Evolutionary conservation across 2,113 vertebrate genomes (phyloP).

Genomic region (Datnioides undecimradiatus): DNA sequence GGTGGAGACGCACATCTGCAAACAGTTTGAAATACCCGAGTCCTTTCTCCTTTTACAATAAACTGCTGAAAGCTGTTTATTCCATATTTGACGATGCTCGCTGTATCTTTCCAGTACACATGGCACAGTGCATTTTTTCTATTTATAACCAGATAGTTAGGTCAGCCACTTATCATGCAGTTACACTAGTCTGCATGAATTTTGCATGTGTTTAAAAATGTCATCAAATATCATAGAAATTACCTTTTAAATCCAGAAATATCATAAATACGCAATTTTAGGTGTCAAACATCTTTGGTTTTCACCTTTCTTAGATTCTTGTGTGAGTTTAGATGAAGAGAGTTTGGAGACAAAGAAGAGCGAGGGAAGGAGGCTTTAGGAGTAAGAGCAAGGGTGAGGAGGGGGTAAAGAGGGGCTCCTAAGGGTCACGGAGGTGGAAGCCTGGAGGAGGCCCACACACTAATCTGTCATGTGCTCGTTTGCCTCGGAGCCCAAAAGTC

Average conservation of each 20-base stretch:
- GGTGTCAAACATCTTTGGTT: slow-evolving; percentile 49
- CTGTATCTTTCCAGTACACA: slow-evolving; percentile 35
- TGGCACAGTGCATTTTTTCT: not conserved
- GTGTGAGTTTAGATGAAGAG: slow-evolving; percentile 58
- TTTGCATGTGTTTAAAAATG: not conserved
- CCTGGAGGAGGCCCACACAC: slow-evolving; percentile 86
- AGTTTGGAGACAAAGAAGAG: slow-evolving; percentile 62
- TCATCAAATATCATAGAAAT: not conserved
- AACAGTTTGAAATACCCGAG: slow-evolving; percentile 77
- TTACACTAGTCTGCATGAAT: not conserved
- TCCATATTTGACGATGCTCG: slow-evolving; percentile 39
- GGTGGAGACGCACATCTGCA: slow-evolving; percentile 92
- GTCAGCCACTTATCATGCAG: not conserved
- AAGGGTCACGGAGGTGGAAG: slow-evolving; percentile 88
- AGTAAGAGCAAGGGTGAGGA: slow-evolving; percentile 59
- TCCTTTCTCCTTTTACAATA: slow-evolving; percentile 51
- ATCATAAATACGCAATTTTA: slow-evolving; percentile 10
- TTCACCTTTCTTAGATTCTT: slow-evolving; percentile 64
- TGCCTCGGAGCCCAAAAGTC: slow-evolving; percentile 86
- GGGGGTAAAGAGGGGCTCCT: slow-evolving; percentile 77
- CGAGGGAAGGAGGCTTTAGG: slow-evolving; percentile 46
- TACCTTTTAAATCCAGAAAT: slow-evolving; percentile 6
- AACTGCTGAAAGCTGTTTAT: slow-evolving; percentile 59
- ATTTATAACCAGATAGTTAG: too few species aligned
- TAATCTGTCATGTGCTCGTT: slow-evolving; percentile 92